Conservation (phyloP, 2,888 invertebrate species). For the Pinctada fucata region DNA sequence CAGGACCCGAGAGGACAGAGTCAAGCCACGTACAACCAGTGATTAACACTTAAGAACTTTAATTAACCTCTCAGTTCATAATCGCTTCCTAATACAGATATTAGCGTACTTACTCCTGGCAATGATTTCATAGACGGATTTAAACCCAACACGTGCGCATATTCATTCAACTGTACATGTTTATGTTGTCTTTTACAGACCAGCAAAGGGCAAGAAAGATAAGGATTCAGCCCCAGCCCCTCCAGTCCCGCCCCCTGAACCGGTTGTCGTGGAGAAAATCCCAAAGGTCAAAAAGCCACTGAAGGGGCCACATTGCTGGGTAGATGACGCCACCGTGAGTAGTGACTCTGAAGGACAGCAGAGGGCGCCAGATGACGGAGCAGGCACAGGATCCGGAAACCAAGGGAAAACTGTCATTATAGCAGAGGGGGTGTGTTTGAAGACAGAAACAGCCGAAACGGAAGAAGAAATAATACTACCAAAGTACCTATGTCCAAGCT, state of each 20-base stretch:
- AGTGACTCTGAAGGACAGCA: constrained; percentile 45
- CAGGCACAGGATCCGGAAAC: not conserved
- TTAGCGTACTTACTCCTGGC: too few species aligned
- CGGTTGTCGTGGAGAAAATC: constrained; percentile 36
- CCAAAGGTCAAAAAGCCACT: constrained; percentile 46
- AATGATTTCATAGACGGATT: too few species aligned
- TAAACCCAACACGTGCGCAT: too few species aligned
- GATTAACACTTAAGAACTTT: too few species aligned
- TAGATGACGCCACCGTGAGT: constrained; percentile 64
- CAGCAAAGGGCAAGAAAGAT: constrained; percentile 36
- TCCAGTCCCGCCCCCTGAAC: constrained; percentile 48
- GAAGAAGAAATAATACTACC: constrained; percentile 46
- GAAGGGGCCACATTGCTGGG: constrained; percentile 64
- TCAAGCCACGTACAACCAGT: too few species aligned
- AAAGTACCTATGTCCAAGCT: constrained; percentile 65
- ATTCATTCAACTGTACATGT: too few species aligned
- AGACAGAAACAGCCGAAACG: not conserved
- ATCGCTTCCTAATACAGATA: too few species aligned
- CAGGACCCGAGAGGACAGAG: too few species aligned
- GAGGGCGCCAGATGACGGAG: not conserved
- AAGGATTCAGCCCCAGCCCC: constrained; percentile 34
- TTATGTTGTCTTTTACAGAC: constrained; percentile 3
- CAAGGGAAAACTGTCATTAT: constrained; percentile 7
- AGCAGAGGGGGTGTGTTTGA: not conserved
- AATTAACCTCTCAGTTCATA: too few species aligned